These are phyloP conservation scores for Coregonus suidteri DNA, from an alignment of 2,797 vertebrate species.

Conservation along the genomic window DNA sequence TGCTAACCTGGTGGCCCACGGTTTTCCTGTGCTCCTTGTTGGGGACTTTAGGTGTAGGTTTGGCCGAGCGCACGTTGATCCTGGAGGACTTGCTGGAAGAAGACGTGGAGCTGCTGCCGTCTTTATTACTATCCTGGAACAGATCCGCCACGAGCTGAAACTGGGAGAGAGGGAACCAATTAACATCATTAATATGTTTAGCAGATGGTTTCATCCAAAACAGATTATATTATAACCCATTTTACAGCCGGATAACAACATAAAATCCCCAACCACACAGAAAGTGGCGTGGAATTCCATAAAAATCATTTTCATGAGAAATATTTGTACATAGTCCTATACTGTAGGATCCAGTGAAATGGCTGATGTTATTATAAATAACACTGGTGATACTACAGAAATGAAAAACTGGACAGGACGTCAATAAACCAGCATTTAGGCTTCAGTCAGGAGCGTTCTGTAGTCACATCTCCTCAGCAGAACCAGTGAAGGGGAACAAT, in stretches of 20 bases:
- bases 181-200: neutral
- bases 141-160: constrained; percentile 89
- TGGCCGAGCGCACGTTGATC: constrained; percentile 82
- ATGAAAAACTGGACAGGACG: neutral
- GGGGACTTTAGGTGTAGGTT: constrained; percentile 72
- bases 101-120: constrained; percentile 20
- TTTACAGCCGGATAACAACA: neutral
- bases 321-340: neutral
- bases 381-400: neutral
- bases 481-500: neutral
- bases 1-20: constrained; percentile 89
- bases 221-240: neutral
- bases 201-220: neutral
- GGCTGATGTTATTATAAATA: neutral
- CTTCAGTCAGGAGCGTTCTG: neutral
- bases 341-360: neutral
- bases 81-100: constrained; percentile 59
- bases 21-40: constrained; percentile 93
- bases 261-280: neutral
- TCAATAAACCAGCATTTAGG: neutral
- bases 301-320: neutral
- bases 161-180: constrained; percentile 63
- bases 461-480: neutral
- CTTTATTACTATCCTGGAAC: constrained; percentile 81
- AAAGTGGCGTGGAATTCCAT: neutral